A percentile compares a stretch with the other conserved stretches of the same genome.
phyloP scores from a whole-genome alignment of 2,113 vertebrate species.

The Lagenorhynchus albirostris region DNA sequence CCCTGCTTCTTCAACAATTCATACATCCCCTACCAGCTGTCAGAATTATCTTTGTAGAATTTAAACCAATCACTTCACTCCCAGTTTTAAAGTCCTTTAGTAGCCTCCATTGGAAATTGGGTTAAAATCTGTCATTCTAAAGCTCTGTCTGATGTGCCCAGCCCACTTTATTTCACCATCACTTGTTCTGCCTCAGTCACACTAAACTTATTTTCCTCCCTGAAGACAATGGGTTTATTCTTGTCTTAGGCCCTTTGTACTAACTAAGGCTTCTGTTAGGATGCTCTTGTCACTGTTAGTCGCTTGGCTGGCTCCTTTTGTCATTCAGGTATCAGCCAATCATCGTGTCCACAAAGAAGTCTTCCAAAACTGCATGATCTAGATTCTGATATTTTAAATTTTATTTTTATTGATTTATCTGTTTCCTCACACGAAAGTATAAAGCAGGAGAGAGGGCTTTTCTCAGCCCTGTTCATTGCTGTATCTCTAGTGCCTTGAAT shows the following conservation, averaged over 20 bases:
- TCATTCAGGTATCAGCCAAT: not conserved
- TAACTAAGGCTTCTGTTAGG: no score
- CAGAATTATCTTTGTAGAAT: not conserved
- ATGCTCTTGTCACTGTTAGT: fast-evolving
- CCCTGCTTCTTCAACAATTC: not conserved
- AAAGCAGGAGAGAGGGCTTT: not conserved
- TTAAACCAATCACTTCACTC: not conserved
- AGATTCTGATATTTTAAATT: not conserved
- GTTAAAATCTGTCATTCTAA: not conserved
- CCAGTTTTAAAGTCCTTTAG: not conserved
- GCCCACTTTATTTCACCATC: not conserved
- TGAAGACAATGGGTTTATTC: not conserved
- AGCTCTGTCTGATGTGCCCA: not conserved
- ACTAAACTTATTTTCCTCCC: not conserved
- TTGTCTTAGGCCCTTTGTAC: not conserved
- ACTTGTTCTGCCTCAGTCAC: not conserved
- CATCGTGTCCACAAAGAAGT: not conserved
- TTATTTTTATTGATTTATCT: not conserved
- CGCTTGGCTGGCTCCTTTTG: not conserved
- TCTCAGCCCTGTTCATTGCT: not conserved
- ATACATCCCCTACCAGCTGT: no score
- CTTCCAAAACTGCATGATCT: not conserved
- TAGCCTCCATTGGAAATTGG: not conserved
- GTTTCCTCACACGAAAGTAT: not conserved
- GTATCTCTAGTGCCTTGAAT: not conserved